Base-by-base conservation (phyloP, 1,140 invertebrate genomes). In the Papilio glaucus region DNA sequence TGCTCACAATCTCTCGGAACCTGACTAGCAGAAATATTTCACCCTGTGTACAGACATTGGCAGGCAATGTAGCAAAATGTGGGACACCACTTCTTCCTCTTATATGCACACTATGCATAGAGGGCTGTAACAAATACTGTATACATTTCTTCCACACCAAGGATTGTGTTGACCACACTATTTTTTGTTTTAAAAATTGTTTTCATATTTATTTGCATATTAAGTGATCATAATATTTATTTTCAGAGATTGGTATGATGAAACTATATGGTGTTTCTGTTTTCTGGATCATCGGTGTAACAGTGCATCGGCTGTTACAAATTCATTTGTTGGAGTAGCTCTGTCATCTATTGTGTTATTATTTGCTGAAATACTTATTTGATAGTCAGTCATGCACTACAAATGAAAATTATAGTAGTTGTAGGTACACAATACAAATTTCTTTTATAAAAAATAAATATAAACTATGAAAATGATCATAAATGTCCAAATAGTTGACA, bases 251-350 rank as follows among this genome's bases (percentile, higher is more conserved):
- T 95, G 97, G 91, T 98, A 96, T 84, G 96, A 97, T 80, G 95
- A 97, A 77, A 96, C 96, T 18, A 96, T 95, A 15, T 98, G 96
- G 95, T 98, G 98, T 86, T 98, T 98, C 82, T 98, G 98, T 86
- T 97, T 97, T 82, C 96, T 98, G 74, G 97, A 98, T 87, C 96
- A 98, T 83, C 95, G 97, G 81, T 98, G 98, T 89, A 98, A 98
- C 84, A 87, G 89, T 60, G 86, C 86, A 21, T 63, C 89, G 41
- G 65, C 21, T 37, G 72, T 70, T 33, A 76, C 82, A 39, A 73
- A 75, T 68, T 86, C 87, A 72, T 78, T 86, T 70, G 63, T 79
- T n/a, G 71, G 84, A 42, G 42, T 88, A 72, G 79, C 84, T 41
- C 68, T 80, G 15, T 72, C 79, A 72, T 76, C 72, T 73, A 49